These are phyloP conservation scores for Sanderia malayensis DNA, from an alignment of 30 jellyfish, hydroid and myxozoan species.

Conservation along the genomic window DNA sequence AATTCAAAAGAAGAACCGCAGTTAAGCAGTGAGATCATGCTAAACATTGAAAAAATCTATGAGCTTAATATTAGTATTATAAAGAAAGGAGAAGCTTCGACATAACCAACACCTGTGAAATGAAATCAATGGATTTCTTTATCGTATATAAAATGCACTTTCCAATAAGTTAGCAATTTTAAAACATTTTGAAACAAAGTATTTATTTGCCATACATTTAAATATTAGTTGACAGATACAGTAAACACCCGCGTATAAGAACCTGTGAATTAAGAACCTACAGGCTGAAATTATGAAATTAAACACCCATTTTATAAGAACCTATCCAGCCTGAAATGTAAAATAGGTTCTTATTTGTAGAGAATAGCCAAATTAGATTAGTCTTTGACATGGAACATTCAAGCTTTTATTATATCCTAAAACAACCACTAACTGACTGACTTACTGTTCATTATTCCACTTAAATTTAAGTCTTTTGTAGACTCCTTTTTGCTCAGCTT, in stretches of 20 bases:
- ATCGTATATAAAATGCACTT: too few relatives aligned
- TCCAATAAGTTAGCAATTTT: too few relatives aligned
- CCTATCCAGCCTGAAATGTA: neutral
- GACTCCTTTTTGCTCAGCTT: constrained; percentile 18
- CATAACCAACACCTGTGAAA: too few relatives aligned
- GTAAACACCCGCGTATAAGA: neutral
- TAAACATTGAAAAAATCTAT: too few relatives aligned
- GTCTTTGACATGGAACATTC: neutral
- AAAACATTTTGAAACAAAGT: too few relatives aligned
- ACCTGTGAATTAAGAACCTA: neutral
- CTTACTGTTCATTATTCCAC: constrained; percentile 1
- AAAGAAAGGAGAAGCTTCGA: too few relatives aligned
- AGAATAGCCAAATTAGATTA: neutral
- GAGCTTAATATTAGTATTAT: too few relatives aligned
- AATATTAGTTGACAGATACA: too few relatives aligned
- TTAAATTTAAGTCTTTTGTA: neutral
- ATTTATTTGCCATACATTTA: too few relatives aligned
- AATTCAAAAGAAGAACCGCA: too few relatives aligned
- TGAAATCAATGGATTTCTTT: too few relatives aligned
- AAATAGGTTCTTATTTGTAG: neutral
- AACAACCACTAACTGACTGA: neutral
- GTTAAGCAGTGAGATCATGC: too few relatives aligned
- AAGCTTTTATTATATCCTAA: neutral
- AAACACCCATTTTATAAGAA: neutral
- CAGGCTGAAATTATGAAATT: neutral